Percentiles rank a stretch among this genome's conserved stretches.
phyloP scores from a whole-genome alignment of 2,113 vertebrate species.

The Clarias batrachus region DNA sequence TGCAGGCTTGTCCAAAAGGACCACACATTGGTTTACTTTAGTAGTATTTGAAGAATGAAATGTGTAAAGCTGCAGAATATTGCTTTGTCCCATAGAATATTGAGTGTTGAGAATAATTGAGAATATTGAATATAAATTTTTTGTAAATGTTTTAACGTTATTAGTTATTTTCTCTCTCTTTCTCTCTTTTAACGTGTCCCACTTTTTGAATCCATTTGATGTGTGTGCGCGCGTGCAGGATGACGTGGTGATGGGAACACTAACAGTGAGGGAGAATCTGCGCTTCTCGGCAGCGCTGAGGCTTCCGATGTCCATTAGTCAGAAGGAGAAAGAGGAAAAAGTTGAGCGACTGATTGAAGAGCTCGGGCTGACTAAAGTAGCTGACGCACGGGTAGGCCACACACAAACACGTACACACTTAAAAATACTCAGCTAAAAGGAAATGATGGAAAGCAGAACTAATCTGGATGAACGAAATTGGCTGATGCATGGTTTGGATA shows the following conservation, averaged over 20 bases:
- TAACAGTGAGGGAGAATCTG: conserved; percentile 83
- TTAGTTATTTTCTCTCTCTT: neutral
- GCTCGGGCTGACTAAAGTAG: conserved; percentile 80
- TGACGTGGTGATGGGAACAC: conserved; percentile 85
- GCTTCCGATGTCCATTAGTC: conserved; percentile 71
- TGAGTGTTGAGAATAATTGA: too few species aligned
- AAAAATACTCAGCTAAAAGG: conserved; percentile 62
- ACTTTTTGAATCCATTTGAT: neutral
- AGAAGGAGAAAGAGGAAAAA: conserved; percentile 73
- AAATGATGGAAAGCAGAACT: conserved; percentile 36
- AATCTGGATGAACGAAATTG: conserved; percentile 74
- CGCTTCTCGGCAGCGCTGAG: conserved; percentile 84
- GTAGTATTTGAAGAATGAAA: neutral
- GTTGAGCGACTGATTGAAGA: conserved; percentile 75
- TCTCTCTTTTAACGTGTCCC: neutral
- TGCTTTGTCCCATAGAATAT: too few species aligned
- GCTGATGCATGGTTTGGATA: conserved; percentile 78
- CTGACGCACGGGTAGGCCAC: conserved; percentile 78
- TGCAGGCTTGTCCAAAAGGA: neutral
- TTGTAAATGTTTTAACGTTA: too few species aligned
- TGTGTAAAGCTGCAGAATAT: too few species aligned
- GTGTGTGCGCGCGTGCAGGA: conserved; percentile 66
- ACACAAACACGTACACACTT: neutral
- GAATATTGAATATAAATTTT: too few species aligned
- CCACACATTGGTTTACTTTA: neutral